Evolutionary conservation across 2,797 vertebrate species (phyloP), one percentile per base, ranked within the genome.

Genomic region (Falco concolor): DNA sequence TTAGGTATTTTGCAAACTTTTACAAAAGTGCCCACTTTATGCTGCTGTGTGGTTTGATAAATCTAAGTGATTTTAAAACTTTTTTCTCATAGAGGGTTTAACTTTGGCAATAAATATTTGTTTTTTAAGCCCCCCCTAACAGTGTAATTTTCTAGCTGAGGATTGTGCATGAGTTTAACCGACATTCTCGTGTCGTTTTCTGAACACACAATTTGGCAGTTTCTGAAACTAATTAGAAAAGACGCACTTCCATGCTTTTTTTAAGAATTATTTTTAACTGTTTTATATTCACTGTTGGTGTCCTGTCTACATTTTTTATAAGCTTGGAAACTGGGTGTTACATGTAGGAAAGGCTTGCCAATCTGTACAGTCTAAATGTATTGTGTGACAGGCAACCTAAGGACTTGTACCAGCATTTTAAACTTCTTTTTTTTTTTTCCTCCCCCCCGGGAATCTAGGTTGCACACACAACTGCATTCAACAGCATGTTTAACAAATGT

Each of bases 21-120:
- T 97, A 97, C 96, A 97, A 86, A 98, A 98, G 97, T 98, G 98
- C 98, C 98, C 98, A 97, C 98, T 98, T 98, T 96, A 98, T 98
- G 98, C 98, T 98, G 98, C 98, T 98, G 95, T 97, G 97, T 98
- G 97, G 94, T 98, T 98, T 98, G 97, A 98, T 98, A 98, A 97
- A 96, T 97, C 96, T 52, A 97, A 97, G 96, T 97, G 96, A 96
- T 98, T 98, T 98, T 98, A 98, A 97, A 97, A 97, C 97, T 98
- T 97, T 97, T 97, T 98, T 98, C 98, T 98, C 97, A 91, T 98
- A 98, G 96, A 86, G 97, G 96, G 85, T 98, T 98, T 90, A 96
- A 98, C 98, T 98, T 98, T 98, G 98, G 98, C 98, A 98, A 98
- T 98, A 98, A 98, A 93, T 97, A 95, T 97, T 98, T 96, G 96